Evolutionary conservation across 2,888 invertebrate genomes (phyloP).

Genomic region (Agrotis puta): DNA sequence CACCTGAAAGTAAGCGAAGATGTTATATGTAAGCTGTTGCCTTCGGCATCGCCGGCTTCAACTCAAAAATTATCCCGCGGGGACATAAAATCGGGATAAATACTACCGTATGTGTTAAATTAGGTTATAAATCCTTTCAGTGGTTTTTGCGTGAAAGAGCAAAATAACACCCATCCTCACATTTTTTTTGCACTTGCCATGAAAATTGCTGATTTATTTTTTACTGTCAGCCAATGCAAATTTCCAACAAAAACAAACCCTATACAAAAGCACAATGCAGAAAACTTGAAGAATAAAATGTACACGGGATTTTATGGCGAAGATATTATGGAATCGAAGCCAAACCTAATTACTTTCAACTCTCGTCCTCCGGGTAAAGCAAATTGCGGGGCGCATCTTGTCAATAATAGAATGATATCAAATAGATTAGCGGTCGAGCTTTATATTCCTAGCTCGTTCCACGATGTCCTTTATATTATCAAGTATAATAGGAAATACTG

Average conservation of each 20-base stretch:
- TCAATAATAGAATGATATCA: conserved; percentile 40
- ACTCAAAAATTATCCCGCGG: too few species aligned
- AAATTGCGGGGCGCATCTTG: conserved; percentile 17
- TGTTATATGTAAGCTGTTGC: too few species aligned
- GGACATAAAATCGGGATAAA: too few species aligned
- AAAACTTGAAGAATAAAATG: conserved; percentile 9
- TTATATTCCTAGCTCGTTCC: neutral
- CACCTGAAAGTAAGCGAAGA: too few species aligned
- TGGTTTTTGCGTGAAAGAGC: too few species aligned
- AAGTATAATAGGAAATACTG: neutral
- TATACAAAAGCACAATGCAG: neutral
- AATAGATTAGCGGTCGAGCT: conserved; percentile 32
- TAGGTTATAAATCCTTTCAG: too few species aligned
- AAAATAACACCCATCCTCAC: too few species aligned
- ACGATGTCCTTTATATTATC: conserved; percentile 10
- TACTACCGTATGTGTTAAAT: too few species aligned
- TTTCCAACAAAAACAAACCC: neutral
- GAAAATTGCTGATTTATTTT: too few species aligned
- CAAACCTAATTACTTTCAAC: conserved; percentile 23
- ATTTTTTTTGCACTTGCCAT: too few species aligned
- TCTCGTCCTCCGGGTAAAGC: neutral
- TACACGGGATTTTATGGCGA: neutral
- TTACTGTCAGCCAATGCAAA: neutral
- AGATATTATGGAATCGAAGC: conserved; percentile 19
- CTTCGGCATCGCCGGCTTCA: too few species aligned